Conservation (phyloP, 2,113 vertebrate species). For the Hippocampus abdominalis region DNA sequence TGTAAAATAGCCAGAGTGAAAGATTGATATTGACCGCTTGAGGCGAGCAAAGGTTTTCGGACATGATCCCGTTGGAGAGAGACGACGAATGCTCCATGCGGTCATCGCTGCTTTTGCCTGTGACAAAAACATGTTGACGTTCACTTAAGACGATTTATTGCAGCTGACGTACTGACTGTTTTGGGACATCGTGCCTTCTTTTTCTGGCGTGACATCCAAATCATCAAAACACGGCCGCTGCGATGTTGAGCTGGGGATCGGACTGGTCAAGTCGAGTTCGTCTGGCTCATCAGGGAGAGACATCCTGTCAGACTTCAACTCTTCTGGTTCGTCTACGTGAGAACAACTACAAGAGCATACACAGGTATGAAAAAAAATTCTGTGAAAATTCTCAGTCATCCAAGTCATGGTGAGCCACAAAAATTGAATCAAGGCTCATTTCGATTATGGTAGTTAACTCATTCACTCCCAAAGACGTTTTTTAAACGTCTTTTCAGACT, state of each 20-base stretch:
- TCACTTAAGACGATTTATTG: background rate
- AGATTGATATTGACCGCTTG: slow-evolving; percentile 33
- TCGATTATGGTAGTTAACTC: background rate
- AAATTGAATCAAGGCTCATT: background rate
- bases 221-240: slow-evolving; percentile 10
- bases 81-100: slow-evolving; percentile 16
- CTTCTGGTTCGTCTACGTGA: slow-evolving; percentile 40
- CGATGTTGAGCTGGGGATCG: slow-evolving; percentile 9
- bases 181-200: slow-evolving; percentile 41
- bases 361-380: slow-evolving; percentile 2
- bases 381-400: background rate
- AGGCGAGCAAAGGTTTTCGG: slow-evolving; percentile 24
- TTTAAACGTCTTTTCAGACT: no score
- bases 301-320: slow-evolving; percentile 13
- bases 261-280: slow-evolving; percentile 25
- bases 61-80: slow-evolving; percentile 19
- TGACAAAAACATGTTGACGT: slow-evolving; percentile 1
- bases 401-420: background rate
- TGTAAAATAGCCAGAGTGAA: background rate
- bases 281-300: slow-evolving; percentile 15
- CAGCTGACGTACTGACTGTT: no score
- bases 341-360: slow-evolving; percentile 32
- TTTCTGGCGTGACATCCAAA: slow-evolving; percentile 36
- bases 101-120: slow-evolving; percentile 33
- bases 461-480: no score